Percentiles rank a stretch among this genome's conserved stretches.
Evolutionary conservation across 2,113 vertebrate species (phyloP).

Genomic region (Pygoscelis antarcticus): DNA sequence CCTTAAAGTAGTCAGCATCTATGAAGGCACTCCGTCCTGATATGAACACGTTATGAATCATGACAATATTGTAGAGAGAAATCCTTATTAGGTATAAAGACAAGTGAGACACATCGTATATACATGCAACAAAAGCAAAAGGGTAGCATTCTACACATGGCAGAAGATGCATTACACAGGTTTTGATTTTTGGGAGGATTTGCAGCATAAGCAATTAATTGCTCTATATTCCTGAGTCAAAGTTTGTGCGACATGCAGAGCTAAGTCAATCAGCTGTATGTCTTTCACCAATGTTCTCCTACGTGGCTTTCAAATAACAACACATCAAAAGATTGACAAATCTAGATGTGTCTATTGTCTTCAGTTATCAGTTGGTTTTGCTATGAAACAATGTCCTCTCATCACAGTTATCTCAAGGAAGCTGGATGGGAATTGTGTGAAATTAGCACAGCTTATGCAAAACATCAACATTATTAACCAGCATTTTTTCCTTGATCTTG

Average conservation of each 20-base stretch:
- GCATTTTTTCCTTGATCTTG: not conserved
- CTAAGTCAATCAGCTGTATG: not conserved
- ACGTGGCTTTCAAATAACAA: not conserved
- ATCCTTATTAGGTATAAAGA: not conserved
- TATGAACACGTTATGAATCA: not conserved
- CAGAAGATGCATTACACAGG: not conserved
- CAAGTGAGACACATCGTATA: not conserved
- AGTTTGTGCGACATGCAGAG: not conserved
- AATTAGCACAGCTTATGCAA: not conserved
- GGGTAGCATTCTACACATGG: not conserved
- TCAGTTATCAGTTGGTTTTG: not conserved
- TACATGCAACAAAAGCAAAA: not conserved
- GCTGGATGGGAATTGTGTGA: not conserved
- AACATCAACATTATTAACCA: not conserved
- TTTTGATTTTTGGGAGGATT: not conserved
- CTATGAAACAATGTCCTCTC: fast-evolving
- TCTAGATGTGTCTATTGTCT: not conserved
- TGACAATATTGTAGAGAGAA: not conserved
- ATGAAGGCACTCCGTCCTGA: not conserved
- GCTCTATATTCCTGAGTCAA: not conserved
- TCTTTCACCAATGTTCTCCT: not conserved
- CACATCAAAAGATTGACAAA: not conserved
- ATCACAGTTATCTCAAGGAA: not conserved
- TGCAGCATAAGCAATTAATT: not conserved
- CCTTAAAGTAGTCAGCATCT: not conserved